Base-by-base conservation (phyloP, 1,140 invertebrate species). In the Pseudomyrmex dendroicus region DNA sequence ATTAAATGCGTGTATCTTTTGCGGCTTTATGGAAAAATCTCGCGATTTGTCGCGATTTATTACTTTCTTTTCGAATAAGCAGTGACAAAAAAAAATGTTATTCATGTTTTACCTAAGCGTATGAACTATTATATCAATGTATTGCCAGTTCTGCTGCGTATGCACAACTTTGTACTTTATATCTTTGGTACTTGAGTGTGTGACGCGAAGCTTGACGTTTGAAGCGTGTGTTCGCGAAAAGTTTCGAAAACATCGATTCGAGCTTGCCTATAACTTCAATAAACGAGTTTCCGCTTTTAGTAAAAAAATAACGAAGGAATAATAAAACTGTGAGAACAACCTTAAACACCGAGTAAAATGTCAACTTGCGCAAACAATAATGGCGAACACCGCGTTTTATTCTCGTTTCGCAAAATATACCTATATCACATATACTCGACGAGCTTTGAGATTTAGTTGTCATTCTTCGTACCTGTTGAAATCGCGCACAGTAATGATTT, bases 401-500 rank as follows among this genome's bases (percentile, higher is more conserved):
- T 48, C 15, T 4, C 25, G 5, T 2, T 25, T 63, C 13, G 20
- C 2, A 22, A 74, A 8, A 12, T 66, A 57, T 57, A 35, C 35
- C 3, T 5, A 25, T 25, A 25, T 25, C 25, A n/a, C 5, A 22
- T 12, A 8, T 20, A 12, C 10, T 54, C 17, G 35, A 59, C 22
- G 10, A n/a, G 15, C 44, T 25, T 35, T 57, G 44, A 78, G 25
- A 25, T 78, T 48, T n/a, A 80, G 59, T 80, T 50, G 22, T 20
- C 46, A 59, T 59, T 61, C 44, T 72, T 80, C 22, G 46, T 59
- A 17, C 44, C 44, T 70, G 52, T 52, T 78, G 56, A 70, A 72
- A 80, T 78, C 76, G 54, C 35, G 35, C 35, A 7, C 66, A 78
- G 64, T 78, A 78, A 78, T 68, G 74, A 70, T 78, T 78, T 80